Evolutionary conservation across 2,888 invertebrate species (phyloP), one percentile per base, ranked within the genome.

Genomic region (Drosophila conformis): DNA sequence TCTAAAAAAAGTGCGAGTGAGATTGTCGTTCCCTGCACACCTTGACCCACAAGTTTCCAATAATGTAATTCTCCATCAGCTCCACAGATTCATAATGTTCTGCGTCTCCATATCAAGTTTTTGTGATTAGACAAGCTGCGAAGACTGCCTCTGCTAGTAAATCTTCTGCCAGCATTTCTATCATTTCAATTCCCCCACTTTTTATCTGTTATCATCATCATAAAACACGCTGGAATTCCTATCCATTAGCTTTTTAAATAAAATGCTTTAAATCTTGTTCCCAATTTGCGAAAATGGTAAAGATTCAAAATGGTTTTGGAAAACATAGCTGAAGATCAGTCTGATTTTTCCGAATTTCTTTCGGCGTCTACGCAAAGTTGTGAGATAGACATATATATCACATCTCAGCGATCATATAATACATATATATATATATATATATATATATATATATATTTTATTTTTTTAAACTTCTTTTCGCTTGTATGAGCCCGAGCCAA

Each of bases 401-500:
- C 3, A 46, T 21, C 1, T 21, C 21, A 21, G 1, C 21, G 21
- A 46, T 13, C 6, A 31, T 8, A 0, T 10, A 10, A 31, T 33
- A 33, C 10, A 31, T 10, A 10, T 3, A 31, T 31, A 2, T 8
- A 31, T 31, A 35, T 36, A 36, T 36, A 35, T 35, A 35, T 35
- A 0, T 0, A 2, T n/a, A n/a, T 27, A 27, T 27, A 27, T 27
- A 27, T 4, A 13, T 33, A 33, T 11, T 1, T 33, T 27, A 6
- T 6, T 31, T 21, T 13, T 11, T 42, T 42, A 2, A 11, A 21
- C 36, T 21, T 42, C 5, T 42, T 21, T 21, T 21, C 40, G n/a
- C 4, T n/a, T n/a, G 2, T 4, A 0, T 4, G 1, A 40, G 10
- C 0, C 1, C 18, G 8, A 18, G 8, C 18, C 18, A 38, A 38